Conservation (phyloP, 2,888 invertebrate genomes). For the Phalangium opilio region DNA sequence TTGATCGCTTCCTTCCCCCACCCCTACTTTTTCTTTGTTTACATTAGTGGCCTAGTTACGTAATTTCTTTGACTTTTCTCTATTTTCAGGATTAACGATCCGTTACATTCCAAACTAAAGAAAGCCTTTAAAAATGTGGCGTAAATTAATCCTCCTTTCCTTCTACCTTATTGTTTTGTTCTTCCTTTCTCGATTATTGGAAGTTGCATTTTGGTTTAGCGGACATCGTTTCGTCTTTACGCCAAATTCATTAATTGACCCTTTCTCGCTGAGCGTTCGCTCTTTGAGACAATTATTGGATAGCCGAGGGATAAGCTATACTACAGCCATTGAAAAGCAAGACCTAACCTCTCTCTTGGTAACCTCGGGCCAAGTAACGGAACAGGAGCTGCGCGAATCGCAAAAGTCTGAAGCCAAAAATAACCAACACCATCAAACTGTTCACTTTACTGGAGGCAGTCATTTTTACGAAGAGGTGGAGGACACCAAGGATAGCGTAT, state of each 20-base stretch:
- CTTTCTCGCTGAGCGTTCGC: slow-evolving; percentile 31
- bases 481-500: slow-evolving; percentile 39
- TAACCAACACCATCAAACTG: slow-evolving; percentile 14
- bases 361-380: slow-evolving; percentile 28
- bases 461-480: slow-evolving; percentile 37
- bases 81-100: too few relatives aligned
- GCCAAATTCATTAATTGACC: slow-evolving; percentile 27
- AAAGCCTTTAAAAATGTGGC: too few relatives aligned
- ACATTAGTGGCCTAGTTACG: too few relatives aligned
- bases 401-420: neutral
- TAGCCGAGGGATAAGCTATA: slow-evolving; percentile 32
- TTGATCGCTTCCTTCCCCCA: too few relatives aligned
- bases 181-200: slow-evolving; percentile 30
- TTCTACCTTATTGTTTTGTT: slow-evolving; percentile 30
- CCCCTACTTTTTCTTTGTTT: too few relatives aligned
- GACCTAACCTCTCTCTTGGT: slow-evolving; percentile 31
- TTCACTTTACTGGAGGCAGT: slow-evolving; percentile 31
- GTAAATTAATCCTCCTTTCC: slow-evolving; percentile 25
- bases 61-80: too few relatives aligned
- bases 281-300: slow-evolving; percentile 32
- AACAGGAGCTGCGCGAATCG: neutral
- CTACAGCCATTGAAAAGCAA: slow-evolving; percentile 31
- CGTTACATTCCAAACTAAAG: too few relatives aligned
- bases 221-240: slow-evolving; percentile 10
- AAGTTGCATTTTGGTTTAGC: slow-evolving; percentile 30